A percentile compares a stretch with the other conserved stretches of the same genome.
phyloP scores from a whole-genome alignment of 2,888 invertebrate genomes.

The Aphidoletes aphidimyza region DNA sequence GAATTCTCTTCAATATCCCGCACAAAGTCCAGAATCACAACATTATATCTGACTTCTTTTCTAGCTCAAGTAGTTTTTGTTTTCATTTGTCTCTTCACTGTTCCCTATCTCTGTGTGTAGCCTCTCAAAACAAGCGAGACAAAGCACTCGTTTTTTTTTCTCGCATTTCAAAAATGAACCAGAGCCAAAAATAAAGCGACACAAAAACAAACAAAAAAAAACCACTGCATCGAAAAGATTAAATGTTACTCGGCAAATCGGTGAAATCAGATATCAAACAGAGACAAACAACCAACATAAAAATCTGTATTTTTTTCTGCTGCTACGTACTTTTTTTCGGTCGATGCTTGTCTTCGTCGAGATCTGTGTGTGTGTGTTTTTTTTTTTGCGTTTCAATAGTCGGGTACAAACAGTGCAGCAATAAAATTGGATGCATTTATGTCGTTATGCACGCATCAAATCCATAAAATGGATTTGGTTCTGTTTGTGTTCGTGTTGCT shows the following conservation, averaged over 20 bases:
- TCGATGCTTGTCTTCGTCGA: too few species aligned
- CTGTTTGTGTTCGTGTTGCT: too few species aligned
- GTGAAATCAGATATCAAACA: slow-evolving; percentile 13
- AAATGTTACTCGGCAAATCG: slow-evolving; percentile 48
- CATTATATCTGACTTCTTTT: background rate
- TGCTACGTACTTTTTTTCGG: background rate
- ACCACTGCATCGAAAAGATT: slow-evolving; percentile 4
- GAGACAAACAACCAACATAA: slow-evolving; percentile 39
- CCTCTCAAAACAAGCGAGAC: too few species aligned
- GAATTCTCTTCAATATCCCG: background rate
- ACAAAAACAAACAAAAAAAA: slow-evolving; percentile 1
- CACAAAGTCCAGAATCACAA: background rate
- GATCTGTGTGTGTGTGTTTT: background rate
- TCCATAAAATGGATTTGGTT: slow-evolving; percentile 52
- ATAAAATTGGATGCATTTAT: slow-evolving; percentile 43
- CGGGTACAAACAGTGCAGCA: background rate
- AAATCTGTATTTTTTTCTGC: background rate
- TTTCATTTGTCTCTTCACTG: too few species aligned
- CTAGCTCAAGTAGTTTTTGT: background rate
- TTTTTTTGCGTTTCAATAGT: too few species aligned
- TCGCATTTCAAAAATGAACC: background rate
- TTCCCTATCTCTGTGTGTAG: too few species aligned
- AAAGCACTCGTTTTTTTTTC: background rate
- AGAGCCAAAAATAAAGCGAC: background rate
- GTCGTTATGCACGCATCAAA: slow-evolving; percentile 44